Evolutionary conservation across 2,888 invertebrate genomes (phyloP), one percentile per base, ranked within the genome.

Genomic region (Papilio protenor): DNA sequence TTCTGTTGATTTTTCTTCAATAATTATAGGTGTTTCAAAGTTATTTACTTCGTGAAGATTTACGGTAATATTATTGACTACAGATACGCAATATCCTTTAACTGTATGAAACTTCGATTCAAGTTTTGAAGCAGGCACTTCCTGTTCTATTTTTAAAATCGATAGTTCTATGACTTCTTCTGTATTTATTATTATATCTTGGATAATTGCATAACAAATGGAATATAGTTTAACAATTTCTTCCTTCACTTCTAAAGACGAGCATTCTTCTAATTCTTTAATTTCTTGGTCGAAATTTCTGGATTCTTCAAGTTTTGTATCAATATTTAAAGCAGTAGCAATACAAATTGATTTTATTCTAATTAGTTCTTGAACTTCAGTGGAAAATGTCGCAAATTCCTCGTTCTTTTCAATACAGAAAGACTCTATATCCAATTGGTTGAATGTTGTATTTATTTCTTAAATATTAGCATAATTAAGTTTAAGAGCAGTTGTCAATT

Each of bases 401-500:
- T 71, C 23, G 11, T 72, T 40, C 6, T 6, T 40, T 72, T 40
- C 27, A 8, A 52, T n/a, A n/a, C 3, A 18, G 1, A 40, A 11
- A n/a, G 52, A 21, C 27, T 72, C 49, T 1, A 33, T 18, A 49
- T 61, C 33, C 11, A 64, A 33, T 61, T 72, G 33, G 16, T 52
- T 16, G 27, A 64, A 64, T 33, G 18, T 11, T 45, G 52, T 40
- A 27, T 16, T 5, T 40, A 77, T 55, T 0, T 73, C 72, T 77
- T 55, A 45, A 21, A 40, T 40, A 10, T 21, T 55, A 45, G 55
- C 77, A 8, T 55, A 21, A 77, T 77, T 77, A 21, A 77, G 61
- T 64, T 21, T 73, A 16, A n/a, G 6, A 1, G 47, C 71, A 12
- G n/a, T 49, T 1, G 11, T 18, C 12, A 57, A 64, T 33, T 76